Base-by-base conservation (phyloP, 2,113 vertebrate genomes). In the Canis aureus region DNA sequence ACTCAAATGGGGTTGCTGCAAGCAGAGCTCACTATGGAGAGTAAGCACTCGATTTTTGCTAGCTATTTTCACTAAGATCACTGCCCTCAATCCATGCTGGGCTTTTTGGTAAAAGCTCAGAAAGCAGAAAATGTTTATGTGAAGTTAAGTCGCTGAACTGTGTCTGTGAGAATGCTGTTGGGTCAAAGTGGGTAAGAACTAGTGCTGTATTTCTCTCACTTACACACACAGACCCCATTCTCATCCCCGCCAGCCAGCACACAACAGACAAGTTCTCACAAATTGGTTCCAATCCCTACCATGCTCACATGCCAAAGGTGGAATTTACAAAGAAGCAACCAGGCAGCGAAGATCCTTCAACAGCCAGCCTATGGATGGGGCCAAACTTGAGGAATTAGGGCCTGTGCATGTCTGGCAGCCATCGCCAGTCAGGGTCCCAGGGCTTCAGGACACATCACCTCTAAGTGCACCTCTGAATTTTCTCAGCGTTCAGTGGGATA, bases 371-470 rank as follows among this genome's bases (percentile, higher is more conserved):
- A 32, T 19, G 1, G 10, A 8, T 38, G 17, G 19, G 71, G 71
- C 2, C 84, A 25, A 2, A 2, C 76, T 4, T 15, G n/a, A 73
- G 23, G 35, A 43, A 8, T 4, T 4, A 8, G 0, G 17, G 38
- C 27, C 76, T 15, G 5, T 2, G 11, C 8, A 9, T 4, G 2
- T n/a, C 55, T 22, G 10, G 27, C 23, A 49, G n/a, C 43, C 67
- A 89, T 5, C 25, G 17, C 38, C 32, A 78, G 53, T 55, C 59
- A 10, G 11, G 16, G 8, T 15, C 59, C 51, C 23, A 4, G 25
- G n/a, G 51, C 60, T 89, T 64, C 0, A 0, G 23, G 51, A 60
- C 0, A 10, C 49, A 76, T 49, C 62, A 55, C 67, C 32, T 90
- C 80, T 17, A 76, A 67, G 3, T 16, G 17, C 43, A 23, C 29